phyloP scores from a whole-genome alignment of 2,888 invertebrate genomes.

The Watsonalla binaria region DNA sequence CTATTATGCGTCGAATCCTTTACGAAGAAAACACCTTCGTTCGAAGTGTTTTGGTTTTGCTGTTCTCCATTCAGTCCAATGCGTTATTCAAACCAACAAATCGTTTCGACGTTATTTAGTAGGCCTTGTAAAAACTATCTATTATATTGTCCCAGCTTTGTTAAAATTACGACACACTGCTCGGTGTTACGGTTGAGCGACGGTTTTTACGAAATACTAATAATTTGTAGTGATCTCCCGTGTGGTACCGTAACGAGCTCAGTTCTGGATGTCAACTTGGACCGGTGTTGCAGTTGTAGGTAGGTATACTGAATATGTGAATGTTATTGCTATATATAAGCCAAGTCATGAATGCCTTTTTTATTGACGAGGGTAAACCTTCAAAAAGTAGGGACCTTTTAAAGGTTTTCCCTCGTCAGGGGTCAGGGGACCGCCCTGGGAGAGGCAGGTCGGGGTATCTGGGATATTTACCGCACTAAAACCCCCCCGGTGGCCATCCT shows the following conservation, averaged over 20 bases:
- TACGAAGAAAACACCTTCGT: too few relatives aligned
- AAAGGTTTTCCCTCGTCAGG: too few relatives aligned
- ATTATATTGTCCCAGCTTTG: slow-evolving; percentile 38
- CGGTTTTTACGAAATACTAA: slow-evolving; percentile 53
- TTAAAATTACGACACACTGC: slow-evolving; percentile 42
- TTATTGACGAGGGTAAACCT: too few relatives aligned
- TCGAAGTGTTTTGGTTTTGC: too few relatives aligned
- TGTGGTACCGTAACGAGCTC: slow-evolving; percentile 31
- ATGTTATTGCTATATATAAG: neutral
- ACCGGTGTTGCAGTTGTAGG: neutral
- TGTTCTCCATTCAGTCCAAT: too few relatives aligned
- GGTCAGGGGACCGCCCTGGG: too few relatives aligned
- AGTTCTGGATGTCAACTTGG: neutral
- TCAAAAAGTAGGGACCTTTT: too few relatives aligned
- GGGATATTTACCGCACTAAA: too few relatives aligned
- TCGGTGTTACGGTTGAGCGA: slow-evolving; percentile 46
- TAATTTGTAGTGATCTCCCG: slow-evolving; percentile 33
- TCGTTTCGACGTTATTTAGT: slow-evolving; percentile 29
- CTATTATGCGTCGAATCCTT: too few relatives aligned
- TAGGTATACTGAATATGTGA: neutral
- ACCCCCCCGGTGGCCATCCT: too few relatives aligned
- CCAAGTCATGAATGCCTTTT: neutral
- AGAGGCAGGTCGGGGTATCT: too few relatives aligned
- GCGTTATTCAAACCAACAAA: slow-evolving; percentile 2
- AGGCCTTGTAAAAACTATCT: slow-evolving; percentile 53